phyloP scores from a whole-genome alignment of 2,113 vertebrate species.

The Isurus oxyrinchus region DNA sequence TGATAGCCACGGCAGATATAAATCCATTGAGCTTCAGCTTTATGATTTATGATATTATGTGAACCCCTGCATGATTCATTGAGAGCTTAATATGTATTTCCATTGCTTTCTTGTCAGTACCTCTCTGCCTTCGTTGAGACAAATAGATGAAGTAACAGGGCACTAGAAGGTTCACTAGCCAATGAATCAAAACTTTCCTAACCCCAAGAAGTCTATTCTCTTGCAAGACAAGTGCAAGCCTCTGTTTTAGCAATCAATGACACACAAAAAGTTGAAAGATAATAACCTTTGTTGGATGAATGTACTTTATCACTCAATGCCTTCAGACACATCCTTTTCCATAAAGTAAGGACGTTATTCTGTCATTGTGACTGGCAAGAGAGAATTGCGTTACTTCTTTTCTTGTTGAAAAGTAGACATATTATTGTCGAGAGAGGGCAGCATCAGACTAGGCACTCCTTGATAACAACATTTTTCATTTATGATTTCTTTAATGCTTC shows the following conservation, averaged over 20 bases:
- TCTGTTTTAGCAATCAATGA: not conserved
- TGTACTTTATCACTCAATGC: constrained; percentile 26
- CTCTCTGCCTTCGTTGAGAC: not conserved
- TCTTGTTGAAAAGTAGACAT: not conserved
- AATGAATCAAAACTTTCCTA: not conserved
- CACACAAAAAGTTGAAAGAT: constrained; percentile 10
- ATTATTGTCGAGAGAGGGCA: constrained; percentile 20
- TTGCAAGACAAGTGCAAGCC: constrained; percentile 9
- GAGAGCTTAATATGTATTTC: not conserved
- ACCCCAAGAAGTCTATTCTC: not conserved
- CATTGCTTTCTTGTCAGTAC: not conserved
- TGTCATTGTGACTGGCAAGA: not conserved
- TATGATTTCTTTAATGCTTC: not conserved
- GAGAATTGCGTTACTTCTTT: not conserved
- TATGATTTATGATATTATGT: not conserved
- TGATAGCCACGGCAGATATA: not conserved
- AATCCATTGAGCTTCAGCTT: not conserved
- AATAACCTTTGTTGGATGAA: not conserved
- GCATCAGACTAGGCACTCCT: not conserved
- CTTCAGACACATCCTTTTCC: not conserved
- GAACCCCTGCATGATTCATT: not conserved
- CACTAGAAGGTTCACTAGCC: not conserved
- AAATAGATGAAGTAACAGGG: not conserved
- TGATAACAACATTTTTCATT: not conserved
- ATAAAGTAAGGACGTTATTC: not conserved